Evolutionary conservation across 2,113 vertebrate species (phyloP).

Genomic region (Vidua macroura): DNA sequence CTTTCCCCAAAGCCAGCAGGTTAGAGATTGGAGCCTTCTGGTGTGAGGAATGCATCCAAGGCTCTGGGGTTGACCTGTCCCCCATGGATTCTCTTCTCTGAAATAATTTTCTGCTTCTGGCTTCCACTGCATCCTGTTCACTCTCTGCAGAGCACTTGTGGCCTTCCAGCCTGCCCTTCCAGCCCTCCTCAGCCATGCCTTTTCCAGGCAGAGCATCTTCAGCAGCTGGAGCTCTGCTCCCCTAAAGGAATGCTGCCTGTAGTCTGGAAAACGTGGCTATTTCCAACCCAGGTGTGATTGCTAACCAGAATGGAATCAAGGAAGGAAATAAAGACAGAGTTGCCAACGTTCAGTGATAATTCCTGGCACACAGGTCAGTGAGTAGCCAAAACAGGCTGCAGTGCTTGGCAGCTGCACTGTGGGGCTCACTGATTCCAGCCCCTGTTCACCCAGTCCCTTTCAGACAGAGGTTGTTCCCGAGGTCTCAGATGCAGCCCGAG

Average conservation of each 20-base stretch:
- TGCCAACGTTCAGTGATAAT: background rate
- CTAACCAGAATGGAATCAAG: background rate
- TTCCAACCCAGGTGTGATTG: background rate
- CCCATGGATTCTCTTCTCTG: constrained; percentile 6
- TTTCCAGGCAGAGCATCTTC: constrained; percentile 11
- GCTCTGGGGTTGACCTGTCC: background rate
- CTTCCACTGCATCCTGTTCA: constrained; percentile 41
- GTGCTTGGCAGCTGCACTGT: background rate
- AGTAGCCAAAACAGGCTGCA: background rate
- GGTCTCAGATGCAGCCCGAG: background rate
- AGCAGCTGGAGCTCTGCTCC: background rate
- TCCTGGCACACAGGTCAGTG: background rate
- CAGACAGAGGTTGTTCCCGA: background rate
- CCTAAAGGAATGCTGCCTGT: background rate
- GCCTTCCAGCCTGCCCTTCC: background rate
- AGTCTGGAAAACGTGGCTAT: background rate
- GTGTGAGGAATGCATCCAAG: background rate
- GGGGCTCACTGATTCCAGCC: background rate
- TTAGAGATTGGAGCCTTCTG: background rate
- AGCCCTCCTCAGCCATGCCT: background rate
- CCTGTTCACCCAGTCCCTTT: background rate
- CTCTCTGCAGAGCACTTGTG: background rate
- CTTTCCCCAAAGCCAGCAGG: background rate
- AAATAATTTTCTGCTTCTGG: background rate
- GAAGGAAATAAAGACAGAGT: background rate